phyloP scores from a whole-genome alignment of 2,797 vertebrate species.

The Myripristis murdjan region DNA sequence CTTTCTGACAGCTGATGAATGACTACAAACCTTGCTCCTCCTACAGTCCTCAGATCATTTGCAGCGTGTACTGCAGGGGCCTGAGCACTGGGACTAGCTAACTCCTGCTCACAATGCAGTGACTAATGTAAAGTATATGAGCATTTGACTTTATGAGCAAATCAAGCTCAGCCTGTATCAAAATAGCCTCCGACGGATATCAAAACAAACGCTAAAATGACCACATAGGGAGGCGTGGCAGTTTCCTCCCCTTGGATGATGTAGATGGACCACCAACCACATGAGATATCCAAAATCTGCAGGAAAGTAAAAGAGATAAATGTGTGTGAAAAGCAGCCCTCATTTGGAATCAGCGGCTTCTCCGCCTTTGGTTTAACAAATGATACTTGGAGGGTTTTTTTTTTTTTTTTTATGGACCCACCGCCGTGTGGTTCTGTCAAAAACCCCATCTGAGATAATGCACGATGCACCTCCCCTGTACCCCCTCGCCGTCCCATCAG shows the following conservation, averaged over 20 bases:
- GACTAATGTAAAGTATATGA: too few species aligned
- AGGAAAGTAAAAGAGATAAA: conserved; percentile 10
- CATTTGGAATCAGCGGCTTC: conserved; percentile 51
- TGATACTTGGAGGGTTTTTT: conserved; percentile 33
- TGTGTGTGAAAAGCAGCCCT: conserved; percentile 3
- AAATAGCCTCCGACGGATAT: conserved; percentile 18
- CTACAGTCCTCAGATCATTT: conserved; percentile 42
- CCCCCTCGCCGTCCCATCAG: conserved; percentile 45
- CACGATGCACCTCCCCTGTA: conserved; percentile 44
- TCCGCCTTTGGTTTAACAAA: conserved; percentile 54
- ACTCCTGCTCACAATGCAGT: not conserved
- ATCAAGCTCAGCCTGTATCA: not conserved
- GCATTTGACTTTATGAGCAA: not conserved
- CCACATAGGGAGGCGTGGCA: not conserved
- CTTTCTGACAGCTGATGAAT: conserved; percentile 68
- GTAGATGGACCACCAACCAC: conserved; percentile 13
- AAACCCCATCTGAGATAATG: conserved; percentile 61
- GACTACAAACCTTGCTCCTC: conserved; percentile 43
- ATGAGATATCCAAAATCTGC: conserved; percentile 9
- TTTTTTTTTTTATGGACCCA: conserved; percentile 39
- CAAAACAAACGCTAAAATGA: conserved; percentile 9
- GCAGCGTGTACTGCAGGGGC: conserved; percentile 9
- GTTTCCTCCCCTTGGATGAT: not conserved
- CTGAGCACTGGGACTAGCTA: not conserved
- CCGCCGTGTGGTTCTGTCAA: conserved; percentile 57